These are phyloP conservation scores for Chaetophractus vellerosus DNA, from an alignment of 2,797 vertebrate species.

Conservation along the genomic window DNA sequence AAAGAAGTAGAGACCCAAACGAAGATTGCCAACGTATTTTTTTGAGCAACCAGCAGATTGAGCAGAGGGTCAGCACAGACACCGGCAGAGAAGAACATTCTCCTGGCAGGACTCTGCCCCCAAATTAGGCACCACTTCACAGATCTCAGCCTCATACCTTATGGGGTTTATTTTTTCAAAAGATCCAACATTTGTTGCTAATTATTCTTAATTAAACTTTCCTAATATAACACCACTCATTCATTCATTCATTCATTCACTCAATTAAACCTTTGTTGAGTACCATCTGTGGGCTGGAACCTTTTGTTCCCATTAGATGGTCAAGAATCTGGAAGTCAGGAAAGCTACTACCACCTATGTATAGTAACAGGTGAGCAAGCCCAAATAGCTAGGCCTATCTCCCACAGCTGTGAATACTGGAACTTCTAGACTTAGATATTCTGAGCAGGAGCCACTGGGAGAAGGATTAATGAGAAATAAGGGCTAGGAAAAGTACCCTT, in stretches of 20 bases:
- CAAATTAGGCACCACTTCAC: neutral
- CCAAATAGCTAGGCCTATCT: neutral
- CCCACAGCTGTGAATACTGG: neutral
- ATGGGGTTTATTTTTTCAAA: neutral
- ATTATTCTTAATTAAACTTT: slow-evolving; percentile 52
- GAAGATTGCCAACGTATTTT: neutral
- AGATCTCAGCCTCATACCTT: slow-evolving; percentile 20
- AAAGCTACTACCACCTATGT: neutral
- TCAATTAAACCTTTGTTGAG: neutral
- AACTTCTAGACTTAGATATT: neutral
- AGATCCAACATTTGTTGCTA: slow-evolving; percentile 61
- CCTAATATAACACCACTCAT: neutral
- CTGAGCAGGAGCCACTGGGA: neutral
- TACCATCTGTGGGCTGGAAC: neutral
- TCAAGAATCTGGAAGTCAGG: neutral
- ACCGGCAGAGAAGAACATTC: neutral
- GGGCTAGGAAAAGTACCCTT: neutral
- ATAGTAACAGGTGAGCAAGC: neutral
- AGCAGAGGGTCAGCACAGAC: slow-evolving; percentile 64
- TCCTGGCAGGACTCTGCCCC: neutral
- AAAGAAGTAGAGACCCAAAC: slow-evolving; percentile 53
- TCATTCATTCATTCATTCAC: neutral
- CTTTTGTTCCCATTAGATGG: neutral
- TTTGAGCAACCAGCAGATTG: neutral
- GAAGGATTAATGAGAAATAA: neutral